These are phyloP conservation scores for Hyles vespertilio DNA, from an alignment of 1,140 invertebrate genomes.

Conservation along the genomic window DNA sequence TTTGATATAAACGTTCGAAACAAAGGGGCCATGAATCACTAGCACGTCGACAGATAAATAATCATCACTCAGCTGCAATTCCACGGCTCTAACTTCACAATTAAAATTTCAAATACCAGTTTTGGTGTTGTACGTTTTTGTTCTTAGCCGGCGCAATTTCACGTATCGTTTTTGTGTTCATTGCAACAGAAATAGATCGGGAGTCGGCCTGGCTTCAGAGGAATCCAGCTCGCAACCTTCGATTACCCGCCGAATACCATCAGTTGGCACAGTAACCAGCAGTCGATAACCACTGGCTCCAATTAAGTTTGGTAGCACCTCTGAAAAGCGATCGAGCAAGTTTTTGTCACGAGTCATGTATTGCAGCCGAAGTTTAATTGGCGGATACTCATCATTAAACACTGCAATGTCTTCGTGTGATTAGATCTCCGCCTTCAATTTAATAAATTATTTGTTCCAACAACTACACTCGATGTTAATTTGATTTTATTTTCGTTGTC, in stretches of 20 bases:
- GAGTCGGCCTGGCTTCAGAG: slow-evolving; percentile 10
- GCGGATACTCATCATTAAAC: slow-evolving; percentile 60
- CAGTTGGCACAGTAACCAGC: slow-evolving; percentile 43
- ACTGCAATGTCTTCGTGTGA: slow-evolving; percentile 31
- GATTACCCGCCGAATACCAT: slow-evolving; percentile 36
- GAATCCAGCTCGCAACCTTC: slow-evolving; percentile 49
- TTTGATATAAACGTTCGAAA: too few species aligned
- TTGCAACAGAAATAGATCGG: slow-evolving; percentile 36
- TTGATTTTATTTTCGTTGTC: too few species aligned
- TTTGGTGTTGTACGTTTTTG: slow-evolving; percentile 29
- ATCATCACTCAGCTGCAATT: not conserved
- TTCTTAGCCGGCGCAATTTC: slow-evolving; percentile 25
- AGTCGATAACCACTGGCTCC: slow-evolving; percentile 47
- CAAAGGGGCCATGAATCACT: not conserved
- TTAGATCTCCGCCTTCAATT: slow-evolving; percentile 19
- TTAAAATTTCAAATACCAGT: slow-evolving; percentile 41
- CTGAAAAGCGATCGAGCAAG: slow-evolving; percentile 43
- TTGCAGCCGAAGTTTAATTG: slow-evolving; percentile 52
- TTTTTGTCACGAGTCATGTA: slow-evolving; percentile 50
- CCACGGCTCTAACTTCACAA: slow-evolving; percentile 19
- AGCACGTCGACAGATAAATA: not conserved
- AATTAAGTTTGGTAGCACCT: slow-evolving; percentile 70
- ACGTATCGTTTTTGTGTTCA: slow-evolving; percentile 29
- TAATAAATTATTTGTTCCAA: slow-evolving; percentile 15
- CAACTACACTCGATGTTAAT: too few species aligned